phyloP scores from a whole-genome alignment of 2,113 vertebrate species.

The Indicator maculatus region DNA sequence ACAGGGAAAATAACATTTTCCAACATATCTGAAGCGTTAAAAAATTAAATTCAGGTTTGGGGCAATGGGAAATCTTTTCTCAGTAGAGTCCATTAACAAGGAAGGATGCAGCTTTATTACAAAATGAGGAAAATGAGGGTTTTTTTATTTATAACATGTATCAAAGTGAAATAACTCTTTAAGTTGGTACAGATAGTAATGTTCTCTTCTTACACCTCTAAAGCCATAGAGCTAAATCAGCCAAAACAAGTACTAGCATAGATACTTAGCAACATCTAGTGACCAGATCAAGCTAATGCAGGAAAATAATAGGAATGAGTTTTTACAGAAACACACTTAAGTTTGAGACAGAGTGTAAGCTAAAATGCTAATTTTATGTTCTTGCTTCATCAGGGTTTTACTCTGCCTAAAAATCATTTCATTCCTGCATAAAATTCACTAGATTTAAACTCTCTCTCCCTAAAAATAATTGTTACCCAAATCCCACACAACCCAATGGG shows the following conservation, averaged over 20 bases:
- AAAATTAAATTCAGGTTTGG: neutral
- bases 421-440: neutral
- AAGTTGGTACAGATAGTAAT: neutral
- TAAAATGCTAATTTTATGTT: neutral
- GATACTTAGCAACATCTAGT: conserved; percentile 70
- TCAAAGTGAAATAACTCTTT: neutral
- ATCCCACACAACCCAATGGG: fast-evolving
- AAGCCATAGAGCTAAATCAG: neutral
- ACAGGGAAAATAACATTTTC: neutral
- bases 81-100: fast-evolving
- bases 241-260: neutral
- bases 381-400: neutral
- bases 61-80: neutral
- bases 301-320: neutral
- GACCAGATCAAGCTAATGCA: conserved; percentile 42
- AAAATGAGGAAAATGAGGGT: neutral
- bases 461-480: neutral
- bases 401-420: neutral
- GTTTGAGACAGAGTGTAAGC: neutral
- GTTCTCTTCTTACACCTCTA: neutral
- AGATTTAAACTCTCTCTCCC: neutral
- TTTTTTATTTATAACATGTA: neutral
- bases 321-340: fast-evolving
- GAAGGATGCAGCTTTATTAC: neutral
- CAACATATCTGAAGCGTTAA: neutral